Evolutionary conservation across 30 jellyfish, hydroid and myxozoan genomes (phyloP).

Genomic region (Morbakka virulenta): DNA sequence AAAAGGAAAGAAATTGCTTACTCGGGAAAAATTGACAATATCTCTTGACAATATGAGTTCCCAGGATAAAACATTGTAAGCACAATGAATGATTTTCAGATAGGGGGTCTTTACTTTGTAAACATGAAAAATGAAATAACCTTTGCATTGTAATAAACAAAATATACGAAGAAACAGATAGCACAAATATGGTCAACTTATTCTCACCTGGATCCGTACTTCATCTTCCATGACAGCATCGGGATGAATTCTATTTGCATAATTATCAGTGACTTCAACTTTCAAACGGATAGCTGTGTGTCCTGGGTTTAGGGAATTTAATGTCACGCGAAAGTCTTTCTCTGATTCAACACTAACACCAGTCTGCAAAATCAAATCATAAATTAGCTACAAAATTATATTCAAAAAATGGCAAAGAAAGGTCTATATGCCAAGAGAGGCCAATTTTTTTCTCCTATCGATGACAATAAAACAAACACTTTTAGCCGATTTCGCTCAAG

Average conservation of each 20-base stretch:
- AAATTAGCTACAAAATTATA: too few species aligned
- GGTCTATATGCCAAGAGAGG: too few species aligned
- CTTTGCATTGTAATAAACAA: neutral
- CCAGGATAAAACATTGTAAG: too few species aligned
- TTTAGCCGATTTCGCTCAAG: too few species aligned
- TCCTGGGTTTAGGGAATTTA: slow-evolving; percentile 65
- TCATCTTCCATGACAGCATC: slow-evolving; percentile 76
- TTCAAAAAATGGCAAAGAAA: too few species aligned
- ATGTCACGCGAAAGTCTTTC: slow-evolving; percentile 72
- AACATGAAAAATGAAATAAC: neutral
- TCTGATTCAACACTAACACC: slow-evolving; percentile 69
- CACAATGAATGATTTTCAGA: too few species aligned
- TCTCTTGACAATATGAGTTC: too few species aligned
- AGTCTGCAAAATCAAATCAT: slow-evolving; percentile 34
- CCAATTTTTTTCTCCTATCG: too few species aligned
- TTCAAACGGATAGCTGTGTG: slow-evolving; percentile 57
- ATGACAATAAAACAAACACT: too few species aligned
- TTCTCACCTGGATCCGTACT: slow-evolving; percentile 62
- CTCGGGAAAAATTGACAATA: too few species aligned
- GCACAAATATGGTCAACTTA: neutral
- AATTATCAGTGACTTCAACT: slow-evolving; percentile 51
- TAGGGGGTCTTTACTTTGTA: too few species aligned
- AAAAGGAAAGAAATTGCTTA: too few species aligned
- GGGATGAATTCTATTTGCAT: neutral
- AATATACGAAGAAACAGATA: neutral